Base-by-base conservation (phyloP, 2,888 invertebrate genomes). In the Bedellia somnulentella region DNA sequence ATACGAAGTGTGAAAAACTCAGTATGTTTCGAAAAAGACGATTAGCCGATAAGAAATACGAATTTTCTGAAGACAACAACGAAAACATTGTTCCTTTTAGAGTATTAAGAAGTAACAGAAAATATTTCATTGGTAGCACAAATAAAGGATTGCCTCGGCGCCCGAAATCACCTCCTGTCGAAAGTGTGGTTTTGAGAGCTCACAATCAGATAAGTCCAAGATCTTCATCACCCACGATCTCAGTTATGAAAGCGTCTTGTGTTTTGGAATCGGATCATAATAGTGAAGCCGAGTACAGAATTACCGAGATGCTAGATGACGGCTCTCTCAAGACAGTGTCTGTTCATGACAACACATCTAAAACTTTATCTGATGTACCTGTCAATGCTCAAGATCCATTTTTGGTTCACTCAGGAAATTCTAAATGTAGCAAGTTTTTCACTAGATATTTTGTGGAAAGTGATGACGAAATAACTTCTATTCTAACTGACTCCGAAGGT, bases 21-120 rank as follows among this genome's bases (percentile, higher is more conserved):
- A 89, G 89, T 45, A 86, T 86, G 47, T 91, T 89, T 49, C 80
- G 93, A 5, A 89, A 90, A 52, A 81, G 91, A 31, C 81, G 92
- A 5, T 62, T 93, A 30, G 93, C 93, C 0, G 93, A 93, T 47
- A 93, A 93, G 55, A 93, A 92, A 54, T 93, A 93, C 52, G 93
- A 93, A 50, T 93, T 93, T 50, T 89, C 88, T 0, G 92, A 91
- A 44, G 90, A 90, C 32, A 78, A 78, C 45, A 81, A 80, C 46
- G 82, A 82, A 44, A 83, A 83, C 46, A 83, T 83, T 29, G 80
- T 82, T 22, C 82, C 82, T 24, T 83, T 82, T 49, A 77, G 82
- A 47, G 80, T 81, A n/a, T 52, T 82, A 39, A 59, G 82, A 38
- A 77, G 76, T 43, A 77, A 76, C 47, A 62, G 73, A 44, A 77